Base-by-base conservation (phyloP, 2,113 vertebrate genomes). In the Ctenomys sociabilis region DNA sequence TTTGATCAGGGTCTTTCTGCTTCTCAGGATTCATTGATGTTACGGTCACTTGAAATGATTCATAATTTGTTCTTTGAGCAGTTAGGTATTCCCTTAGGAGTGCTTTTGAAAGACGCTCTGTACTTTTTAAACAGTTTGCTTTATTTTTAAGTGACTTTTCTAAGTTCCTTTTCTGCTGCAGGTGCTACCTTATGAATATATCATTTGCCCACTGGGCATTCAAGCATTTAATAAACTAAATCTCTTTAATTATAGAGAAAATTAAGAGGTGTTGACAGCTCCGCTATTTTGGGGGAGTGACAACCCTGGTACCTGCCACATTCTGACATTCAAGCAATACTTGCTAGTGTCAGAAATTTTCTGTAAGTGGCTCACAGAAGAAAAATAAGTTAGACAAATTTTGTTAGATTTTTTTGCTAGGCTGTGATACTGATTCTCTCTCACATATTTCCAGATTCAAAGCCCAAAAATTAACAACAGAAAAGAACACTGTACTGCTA, bases 211-310 rank as follows among this genome's bases (percentile, higher is more conserved):
- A 43, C 81, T 89, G 80, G 63, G 40, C 57, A 77, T 91, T 92
- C 49, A 77, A 92, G 82, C 96, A 16, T 64, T 88, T 96, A 95
- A 95, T 94, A 86, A 40, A 73, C 35, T 63, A 96, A 93, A 75
- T 86, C 14, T 95, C 81, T 94, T 49, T 96, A 97, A 96, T 97
- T 93, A 89, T 61, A 93, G 40, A 88, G 37, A 57, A 72, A 96
- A 90, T 90, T 64, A 93, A 78, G 64, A 92, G 84, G 72, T 94
- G 83, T 84, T 95, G 94, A 96, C 68, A 97, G 43, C 28, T 78
- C 43, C 93, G 16, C 54, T 95, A 75, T 94, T 95, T 92, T 26
- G 13, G 16, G 37, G 40, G 54, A 52, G 64, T 88, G 85, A 86
- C 88, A 80, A 59, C 61, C 26, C 32, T 81, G 40, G 63, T 95